Evolutionary conservation across 2,113 vertebrate genomes (phyloP).

Genomic region (Equus quagga): DNA sequence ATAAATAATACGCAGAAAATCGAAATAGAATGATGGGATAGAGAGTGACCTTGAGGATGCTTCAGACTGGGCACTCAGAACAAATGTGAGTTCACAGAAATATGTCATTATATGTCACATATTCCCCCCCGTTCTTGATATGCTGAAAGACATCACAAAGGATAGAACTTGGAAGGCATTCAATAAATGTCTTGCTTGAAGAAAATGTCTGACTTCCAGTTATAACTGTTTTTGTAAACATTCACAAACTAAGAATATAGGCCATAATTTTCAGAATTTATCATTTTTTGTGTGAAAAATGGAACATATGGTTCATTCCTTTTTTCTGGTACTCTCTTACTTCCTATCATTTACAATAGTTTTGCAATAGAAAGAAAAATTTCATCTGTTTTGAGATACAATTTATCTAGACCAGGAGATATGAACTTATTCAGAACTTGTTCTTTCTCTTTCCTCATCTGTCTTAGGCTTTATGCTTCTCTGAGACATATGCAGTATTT

Average conservation of each 20-base stretch:
- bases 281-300: neutral
- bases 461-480: neutral
- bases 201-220: neutral
- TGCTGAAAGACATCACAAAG: neutral
- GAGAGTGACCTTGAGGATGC: neutral
- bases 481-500: neutral
- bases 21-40: neutral
- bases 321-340: neutral
- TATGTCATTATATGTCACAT: neutral
- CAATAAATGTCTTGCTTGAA: neutral
- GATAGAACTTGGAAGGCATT: neutral
- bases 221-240: constrained; percentile 11
- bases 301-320: neutral
- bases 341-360: neutral
- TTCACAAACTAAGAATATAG: neutral
- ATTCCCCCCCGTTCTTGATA: neutral
- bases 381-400: neutral
- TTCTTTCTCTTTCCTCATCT: neutral
- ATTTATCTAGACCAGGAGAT: neutral
- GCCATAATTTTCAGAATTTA: neutral
- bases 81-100: neutral
- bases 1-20: neutral
- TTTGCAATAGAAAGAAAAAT: neutral
- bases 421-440: neutral
- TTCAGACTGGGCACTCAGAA: neutral